Evolutionary conservation across 2,888 invertebrate species (phyloP).

Genomic region (Acholoe squamosa): DNA sequence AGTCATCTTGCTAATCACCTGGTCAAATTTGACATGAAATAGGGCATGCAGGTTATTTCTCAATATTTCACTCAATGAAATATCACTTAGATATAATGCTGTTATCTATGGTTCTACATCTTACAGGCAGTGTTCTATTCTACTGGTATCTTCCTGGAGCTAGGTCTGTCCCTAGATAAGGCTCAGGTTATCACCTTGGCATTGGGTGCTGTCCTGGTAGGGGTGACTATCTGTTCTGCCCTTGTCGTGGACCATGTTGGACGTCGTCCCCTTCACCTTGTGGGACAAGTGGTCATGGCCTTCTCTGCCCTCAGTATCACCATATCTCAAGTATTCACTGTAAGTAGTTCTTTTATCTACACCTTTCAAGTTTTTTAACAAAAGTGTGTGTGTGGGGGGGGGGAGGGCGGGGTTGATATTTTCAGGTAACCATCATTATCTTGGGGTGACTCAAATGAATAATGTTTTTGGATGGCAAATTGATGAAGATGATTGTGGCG

Average conservation of each 20-base stretch:
- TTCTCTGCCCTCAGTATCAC: conserved; percentile 88
- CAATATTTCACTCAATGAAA: no score
- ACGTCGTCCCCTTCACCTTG: conserved; percentile 90
- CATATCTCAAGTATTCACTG: conserved; percentile 82
- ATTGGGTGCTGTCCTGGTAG: conserved; percentile 92
- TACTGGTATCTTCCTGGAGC: conserved; percentile 91
- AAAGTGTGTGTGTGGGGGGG: no score
- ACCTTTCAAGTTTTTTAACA: no score
- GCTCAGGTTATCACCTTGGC: conserved; percentile 92
- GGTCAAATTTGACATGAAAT: no score
- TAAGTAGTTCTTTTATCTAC: no score
- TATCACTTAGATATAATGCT: background rate
- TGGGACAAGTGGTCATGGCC: conserved; percentile 92
- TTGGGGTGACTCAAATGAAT: no score
- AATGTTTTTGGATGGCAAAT: no score
- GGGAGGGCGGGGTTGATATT: no score
- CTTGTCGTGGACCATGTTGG: conserved; percentile 92
- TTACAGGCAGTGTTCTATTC: conserved; percentile 97
- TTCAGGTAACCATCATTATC: no score
- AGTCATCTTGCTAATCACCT: no score
- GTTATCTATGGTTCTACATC: conserved; percentile 51
- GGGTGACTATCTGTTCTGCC: conserved; percentile 92
- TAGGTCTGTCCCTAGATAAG: conserved; percentile 86
- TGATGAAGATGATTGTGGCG: no score
- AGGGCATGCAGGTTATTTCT: no score